Percentiles rank a stretch among this genome's conserved stretches.
phyloP scores from a whole-genome alignment of 2,113 vertebrate genomes.

The Glaucidium brasilianum region DNA sequence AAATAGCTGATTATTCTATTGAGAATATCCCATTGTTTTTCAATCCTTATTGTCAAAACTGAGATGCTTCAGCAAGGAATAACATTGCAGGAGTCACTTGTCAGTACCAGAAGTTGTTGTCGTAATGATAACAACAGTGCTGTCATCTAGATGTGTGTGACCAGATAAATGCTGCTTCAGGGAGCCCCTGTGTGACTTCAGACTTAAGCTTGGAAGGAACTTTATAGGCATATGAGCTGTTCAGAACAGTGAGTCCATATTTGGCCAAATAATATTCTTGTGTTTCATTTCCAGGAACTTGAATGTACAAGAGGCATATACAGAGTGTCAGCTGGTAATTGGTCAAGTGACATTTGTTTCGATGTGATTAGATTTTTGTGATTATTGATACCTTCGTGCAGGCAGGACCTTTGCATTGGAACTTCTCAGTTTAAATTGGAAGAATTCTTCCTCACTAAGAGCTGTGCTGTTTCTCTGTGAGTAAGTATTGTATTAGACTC shows the following conservation, averaged over 20 bases:
- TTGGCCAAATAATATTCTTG: not conserved
- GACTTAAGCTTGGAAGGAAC: not conserved
- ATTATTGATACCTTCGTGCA: not conserved
- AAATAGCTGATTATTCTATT: not conserved
- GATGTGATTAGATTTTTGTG: not conserved
- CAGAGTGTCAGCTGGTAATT: not conserved
- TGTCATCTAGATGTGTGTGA: conserved; percentile 23
- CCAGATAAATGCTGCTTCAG: not conserved
- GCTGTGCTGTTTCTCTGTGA: not conserved
- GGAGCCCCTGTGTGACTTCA: not conserved
- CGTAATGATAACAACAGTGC: conserved; percentile 13
- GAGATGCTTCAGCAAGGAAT: not conserved
- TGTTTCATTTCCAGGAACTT: conserved; percentile 18
- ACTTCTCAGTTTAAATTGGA: not conserved
- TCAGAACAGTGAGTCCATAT: not conserved
- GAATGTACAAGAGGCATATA: not conserved
- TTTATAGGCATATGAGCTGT: not conserved
- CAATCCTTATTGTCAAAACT: not conserved
- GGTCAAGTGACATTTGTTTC: not conserved
- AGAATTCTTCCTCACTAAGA: not conserved
- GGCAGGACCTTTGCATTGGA: not conserved
- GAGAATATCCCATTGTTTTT: not conserved
- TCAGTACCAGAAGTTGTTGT: conserved; percentile 19
- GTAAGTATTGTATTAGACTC: not conserved
- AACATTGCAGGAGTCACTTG: conserved; percentile 15